Conservation (phyloP, 2,113 vertebrate species). For the Perognathus longimembris region DNA sequence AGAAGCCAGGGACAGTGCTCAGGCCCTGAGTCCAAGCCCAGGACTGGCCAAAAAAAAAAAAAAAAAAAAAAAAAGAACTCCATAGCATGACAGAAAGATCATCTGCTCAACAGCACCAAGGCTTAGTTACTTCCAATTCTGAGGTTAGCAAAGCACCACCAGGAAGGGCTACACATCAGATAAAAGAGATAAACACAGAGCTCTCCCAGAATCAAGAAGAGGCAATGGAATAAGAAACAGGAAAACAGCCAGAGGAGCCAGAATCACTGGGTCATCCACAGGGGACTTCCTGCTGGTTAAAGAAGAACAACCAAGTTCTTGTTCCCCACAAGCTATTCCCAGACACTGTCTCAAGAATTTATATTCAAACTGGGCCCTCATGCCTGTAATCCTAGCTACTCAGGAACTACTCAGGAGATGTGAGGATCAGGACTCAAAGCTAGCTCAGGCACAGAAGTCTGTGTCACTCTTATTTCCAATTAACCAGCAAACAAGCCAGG, state of each 20-base stretch:
- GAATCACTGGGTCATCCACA: too few relatives aligned
- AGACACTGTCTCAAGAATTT: not conserved
- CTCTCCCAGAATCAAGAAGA: not conserved
- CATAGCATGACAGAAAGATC: not conserved
- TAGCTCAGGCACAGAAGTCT: too few relatives aligned
- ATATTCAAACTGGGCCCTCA: not conserved
- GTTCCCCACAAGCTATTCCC: not conserved
- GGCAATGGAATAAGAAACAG: not conserved
- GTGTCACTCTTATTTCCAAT: too few relatives aligned
- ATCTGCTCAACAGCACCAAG: not conserved
- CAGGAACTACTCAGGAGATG: too few relatives aligned
- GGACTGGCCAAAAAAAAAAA: too few relatives aligned
- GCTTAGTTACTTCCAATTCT: not conserved
- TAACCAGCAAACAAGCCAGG: too few relatives aligned
- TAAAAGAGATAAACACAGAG: not conserved
- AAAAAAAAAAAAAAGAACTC: too few relatives aligned
- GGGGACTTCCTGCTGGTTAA: not conserved
- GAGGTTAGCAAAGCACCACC: not conserved
- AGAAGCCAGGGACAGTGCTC: too few relatives aligned
- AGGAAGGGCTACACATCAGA: not conserved
- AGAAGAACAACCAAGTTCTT: not conserved
- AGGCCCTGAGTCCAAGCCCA: too few relatives aligned
- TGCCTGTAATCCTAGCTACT: too few relatives aligned
- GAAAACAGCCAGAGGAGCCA: not conserved
- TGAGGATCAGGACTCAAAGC: too few relatives aligned